phyloP scores from a whole-genome alignment of 2,113 vertebrate species.

The Oenanthe melanoleuca region DNA sequence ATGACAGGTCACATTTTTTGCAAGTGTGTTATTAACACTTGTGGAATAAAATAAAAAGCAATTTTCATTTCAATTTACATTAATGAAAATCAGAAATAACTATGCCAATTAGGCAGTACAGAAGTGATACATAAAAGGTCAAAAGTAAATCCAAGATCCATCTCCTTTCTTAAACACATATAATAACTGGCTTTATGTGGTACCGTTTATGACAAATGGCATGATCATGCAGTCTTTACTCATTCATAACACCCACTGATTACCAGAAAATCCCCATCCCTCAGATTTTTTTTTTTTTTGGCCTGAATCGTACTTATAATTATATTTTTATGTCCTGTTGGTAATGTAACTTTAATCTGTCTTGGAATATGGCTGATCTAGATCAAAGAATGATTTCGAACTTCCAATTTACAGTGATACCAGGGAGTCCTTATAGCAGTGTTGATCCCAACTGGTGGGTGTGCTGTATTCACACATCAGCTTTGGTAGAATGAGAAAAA shows the following conservation, averaged over 20 bases:
- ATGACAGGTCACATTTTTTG: constrained; percentile 29
- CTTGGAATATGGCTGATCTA: constrained; percentile 12
- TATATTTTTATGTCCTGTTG: constrained; percentile 48
- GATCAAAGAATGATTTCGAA: neutral
- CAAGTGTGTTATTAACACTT: neutral
- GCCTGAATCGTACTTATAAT: constrained; percentile 54
- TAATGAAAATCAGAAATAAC: constrained; percentile 24
- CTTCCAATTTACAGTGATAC: neutral
- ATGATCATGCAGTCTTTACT: constrained; percentile 68
- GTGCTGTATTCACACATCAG: constrained; percentile 55
- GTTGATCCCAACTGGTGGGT: neutral
- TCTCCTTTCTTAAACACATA: constrained; percentile 36
- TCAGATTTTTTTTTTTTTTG: constrained; percentile 56
- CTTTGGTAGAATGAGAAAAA: constrained; percentile 73
- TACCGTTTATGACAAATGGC: constrained; percentile 64
- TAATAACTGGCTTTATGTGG: constrained; percentile 53
- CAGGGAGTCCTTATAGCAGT: neutral
- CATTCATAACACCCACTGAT: constrained; percentile 67
- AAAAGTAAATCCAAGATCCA: constrained; percentile 21
- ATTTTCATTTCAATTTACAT: neutral
- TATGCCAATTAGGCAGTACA: neutral
- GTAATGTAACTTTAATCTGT: constrained; percentile 7
- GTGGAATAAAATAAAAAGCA: neutral
- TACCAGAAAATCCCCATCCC: constrained; percentile 66
- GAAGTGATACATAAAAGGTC: constrained; percentile 8